phyloP scores from a whole-genome alignment of 2,797 vertebrate species.

The Darevskia nairensis region DNA sequence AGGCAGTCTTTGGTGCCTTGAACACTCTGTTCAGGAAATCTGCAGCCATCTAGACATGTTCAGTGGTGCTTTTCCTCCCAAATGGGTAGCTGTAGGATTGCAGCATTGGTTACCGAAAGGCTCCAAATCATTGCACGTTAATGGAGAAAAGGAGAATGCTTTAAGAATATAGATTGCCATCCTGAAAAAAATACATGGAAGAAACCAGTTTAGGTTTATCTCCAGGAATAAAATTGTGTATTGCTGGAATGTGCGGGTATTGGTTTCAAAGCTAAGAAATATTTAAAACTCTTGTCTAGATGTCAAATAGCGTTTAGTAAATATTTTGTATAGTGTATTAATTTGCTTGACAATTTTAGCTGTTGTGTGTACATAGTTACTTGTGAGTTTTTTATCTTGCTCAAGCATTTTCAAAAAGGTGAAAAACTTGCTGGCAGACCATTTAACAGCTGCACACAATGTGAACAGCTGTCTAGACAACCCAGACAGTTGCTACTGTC shows the following conservation, averaged over 20 bases:
- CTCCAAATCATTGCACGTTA: constrained; percentile 16
- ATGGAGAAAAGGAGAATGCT: neutral
- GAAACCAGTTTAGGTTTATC: neutral
- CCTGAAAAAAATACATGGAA: neutral
- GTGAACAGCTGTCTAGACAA: constrained; percentile 82
- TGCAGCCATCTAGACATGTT: neutral
- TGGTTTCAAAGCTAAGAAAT: constrained; percentile 55
- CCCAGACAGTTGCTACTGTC: constrained; percentile 82
- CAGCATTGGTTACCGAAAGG: neutral
- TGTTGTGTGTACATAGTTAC: constrained; percentile 51
- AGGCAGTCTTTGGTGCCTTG: neutral
- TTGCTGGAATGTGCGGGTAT: constrained; percentile 40
- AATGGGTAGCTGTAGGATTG: neutral
- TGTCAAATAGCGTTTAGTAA: constrained; percentile 32
- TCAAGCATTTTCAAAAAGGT: constrained; percentile 78
- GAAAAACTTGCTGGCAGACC: constrained; percentile 70
- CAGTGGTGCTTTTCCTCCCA: neutral
- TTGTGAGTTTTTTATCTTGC: constrained; percentile 53
- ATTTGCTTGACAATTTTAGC: constrained; percentile 5
- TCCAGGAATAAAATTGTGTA: constrained; percentile 37
- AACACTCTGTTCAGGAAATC: neutral
- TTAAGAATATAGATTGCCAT: constrained; percentile 2
- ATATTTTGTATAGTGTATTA: constrained; percentile 24
- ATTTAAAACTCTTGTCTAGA: constrained; percentile 37
- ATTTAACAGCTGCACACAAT: constrained; percentile 67